A percentile compares a stretch with the other conserved stretches of the same genome.
phyloP scores from a whole-genome alignment of 2,113 vertebrate species.

The Amazona vittata region DNA sequence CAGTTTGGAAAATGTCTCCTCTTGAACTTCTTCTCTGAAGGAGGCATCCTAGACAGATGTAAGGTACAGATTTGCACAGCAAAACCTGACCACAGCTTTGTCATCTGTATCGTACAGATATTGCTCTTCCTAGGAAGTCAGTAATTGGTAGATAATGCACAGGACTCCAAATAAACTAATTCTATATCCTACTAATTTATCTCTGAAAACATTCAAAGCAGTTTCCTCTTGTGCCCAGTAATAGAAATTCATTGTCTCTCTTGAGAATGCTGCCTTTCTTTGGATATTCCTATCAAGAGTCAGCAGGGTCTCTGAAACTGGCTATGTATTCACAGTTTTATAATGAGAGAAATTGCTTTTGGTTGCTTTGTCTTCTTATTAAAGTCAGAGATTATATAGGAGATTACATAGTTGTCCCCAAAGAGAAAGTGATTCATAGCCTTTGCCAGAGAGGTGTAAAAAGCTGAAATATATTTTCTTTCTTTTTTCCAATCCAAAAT shows the following conservation, averaged over 20 bases:
- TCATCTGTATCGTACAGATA: background rate
- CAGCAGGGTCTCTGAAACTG: background rate
- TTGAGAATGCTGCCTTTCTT: conserved; percentile 1
- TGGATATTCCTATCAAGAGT: background rate
- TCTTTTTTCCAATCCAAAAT: background rate
- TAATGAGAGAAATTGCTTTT: background rate
- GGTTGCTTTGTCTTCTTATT: conserved; percentile 6
- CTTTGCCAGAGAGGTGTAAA: background rate
- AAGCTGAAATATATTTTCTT: background rate
- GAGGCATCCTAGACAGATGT: background rate
- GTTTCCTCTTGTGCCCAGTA: background rate
- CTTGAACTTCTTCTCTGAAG: background rate
- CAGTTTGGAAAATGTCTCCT: background rate
- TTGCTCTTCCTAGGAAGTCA: background rate
- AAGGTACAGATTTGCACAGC: background rate
- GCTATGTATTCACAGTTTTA: background rate
- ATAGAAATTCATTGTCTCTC: background rate
- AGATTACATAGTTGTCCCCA: conserved; percentile 6
- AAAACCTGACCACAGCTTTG: background rate
- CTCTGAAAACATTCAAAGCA: background rate
- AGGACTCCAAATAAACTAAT: background rate
- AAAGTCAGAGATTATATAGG: conserved; percentile 11
- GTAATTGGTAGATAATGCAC: background rate
- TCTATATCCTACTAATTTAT: background rate
- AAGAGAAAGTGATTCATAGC: background rate